Base-by-base conservation (phyloP, 2,888 invertebrate species). In the Microdon myrmicae region DNA sequence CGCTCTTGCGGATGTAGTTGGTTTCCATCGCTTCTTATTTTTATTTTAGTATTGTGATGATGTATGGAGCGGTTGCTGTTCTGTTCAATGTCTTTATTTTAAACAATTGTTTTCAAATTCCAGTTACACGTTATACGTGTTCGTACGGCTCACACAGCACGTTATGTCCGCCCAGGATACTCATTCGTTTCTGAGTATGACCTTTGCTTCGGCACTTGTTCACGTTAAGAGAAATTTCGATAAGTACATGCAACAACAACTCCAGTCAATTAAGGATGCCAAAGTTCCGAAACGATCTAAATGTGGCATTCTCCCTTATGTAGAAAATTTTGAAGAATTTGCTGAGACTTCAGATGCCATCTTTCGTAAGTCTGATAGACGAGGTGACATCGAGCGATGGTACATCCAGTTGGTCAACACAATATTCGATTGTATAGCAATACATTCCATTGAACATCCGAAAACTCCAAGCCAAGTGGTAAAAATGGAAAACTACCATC, bases 401-500 rank as follows among this genome's bases (percentile, higher is more conserved):
- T 92, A 92, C 78, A 84, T 86, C 20, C 83, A 89, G 77, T 81
- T 94, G 71, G 88, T 93, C n/a, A 84, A 84, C 68, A 89, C 89
- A 28, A 91, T 96, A 82, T 88, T 94, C 79, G 90, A 90, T 70
- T 89, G 90, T 64, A 90, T 96, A 67, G 83, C 86, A 25, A 80
- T 85, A 37, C 90, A 94, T 70, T 88, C 93, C 1, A 82, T 81
- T 44, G 92, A 94, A 72, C 93, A 94, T 79, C 88, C 90, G 68
- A 95, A 95, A 82, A 95, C 95, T 9, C 98, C 97, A 3, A 86
- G 89, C 38, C 91, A 94, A 82, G 94, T 96, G 31, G 86, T 96
- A 38, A 90, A 91, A 81, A 92, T 96, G 89, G 92, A 98, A 83
- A 99, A 98, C 81, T 97, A 92, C 81, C 97, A 98, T 83, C 90